Conservation (phyloP, 2,113 vertebrate genomes). For the Forbesichthys papilliferus region DNA sequence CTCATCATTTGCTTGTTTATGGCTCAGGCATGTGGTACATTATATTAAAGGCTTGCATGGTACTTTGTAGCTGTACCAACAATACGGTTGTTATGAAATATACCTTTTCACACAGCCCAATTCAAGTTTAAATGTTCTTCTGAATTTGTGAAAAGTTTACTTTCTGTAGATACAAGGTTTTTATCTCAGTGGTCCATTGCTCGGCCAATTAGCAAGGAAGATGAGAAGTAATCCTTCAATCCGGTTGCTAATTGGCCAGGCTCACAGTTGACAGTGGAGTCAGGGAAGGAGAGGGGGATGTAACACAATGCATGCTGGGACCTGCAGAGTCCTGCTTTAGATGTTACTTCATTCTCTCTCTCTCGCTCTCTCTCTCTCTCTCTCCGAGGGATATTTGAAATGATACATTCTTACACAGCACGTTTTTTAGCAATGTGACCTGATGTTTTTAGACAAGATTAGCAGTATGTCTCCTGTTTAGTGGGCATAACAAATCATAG, state of each 20-base stretch:
- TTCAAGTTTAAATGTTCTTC: neutral
- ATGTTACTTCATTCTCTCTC: neutral
- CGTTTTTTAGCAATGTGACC: neutral
- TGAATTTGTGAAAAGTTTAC: neutral
- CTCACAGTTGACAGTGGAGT: slow-evolving; percentile 6
- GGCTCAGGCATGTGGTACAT: too few relatives aligned
- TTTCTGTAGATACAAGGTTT: neutral
- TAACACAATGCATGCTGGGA: neutral
- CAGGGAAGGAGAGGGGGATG: neutral
- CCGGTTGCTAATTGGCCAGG: slow-evolving; percentile 35
- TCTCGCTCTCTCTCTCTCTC: neutral
- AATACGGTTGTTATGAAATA: neutral
- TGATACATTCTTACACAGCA: neutral
- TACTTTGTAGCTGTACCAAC: neutral
- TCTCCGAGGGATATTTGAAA: neutral
- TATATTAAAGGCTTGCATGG: too few relatives aligned
- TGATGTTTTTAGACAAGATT: neutral
- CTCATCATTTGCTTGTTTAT: too few relatives aligned
- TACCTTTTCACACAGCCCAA: neutral
- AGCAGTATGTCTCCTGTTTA: too few relatives aligned
- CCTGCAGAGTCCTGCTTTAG: neutral
- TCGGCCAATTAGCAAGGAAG: slow-evolving; percentile 47
- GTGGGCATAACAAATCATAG: too few relatives aligned
- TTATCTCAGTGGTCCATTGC: slow-evolving; percentile 21
- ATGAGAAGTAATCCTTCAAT: slow-evolving; percentile 26